These are phyloP conservation scores for Perizoma flavofasciatum DNA, from an alignment of 2,888 invertebrate genomes.

Conservation along the genomic window DNA sequence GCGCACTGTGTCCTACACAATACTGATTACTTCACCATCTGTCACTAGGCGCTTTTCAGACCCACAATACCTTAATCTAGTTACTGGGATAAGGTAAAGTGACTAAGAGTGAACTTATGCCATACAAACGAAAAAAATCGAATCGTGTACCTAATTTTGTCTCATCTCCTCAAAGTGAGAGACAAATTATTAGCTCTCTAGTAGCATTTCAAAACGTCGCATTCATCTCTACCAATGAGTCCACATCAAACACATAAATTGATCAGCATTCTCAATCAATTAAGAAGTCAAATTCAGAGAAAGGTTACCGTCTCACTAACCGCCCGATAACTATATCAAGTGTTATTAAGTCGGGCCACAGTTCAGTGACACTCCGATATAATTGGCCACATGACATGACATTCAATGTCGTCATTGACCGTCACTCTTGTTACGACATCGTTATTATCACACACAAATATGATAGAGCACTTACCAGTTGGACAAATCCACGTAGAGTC, in stretches of 20 bases:
- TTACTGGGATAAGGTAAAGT: too few species aligned
- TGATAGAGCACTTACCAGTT: neutral
- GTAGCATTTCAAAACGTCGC: too few species aligned
- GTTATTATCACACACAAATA: conserved; percentile 4
- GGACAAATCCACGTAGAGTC: neutral
- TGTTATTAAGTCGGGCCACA: conserved; percentile 61
- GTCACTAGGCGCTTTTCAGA: too few species aligned
- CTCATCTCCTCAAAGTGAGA: too few species aligned
- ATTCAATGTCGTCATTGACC: conserved; percentile 55
- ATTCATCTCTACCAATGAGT: too few species aligned
- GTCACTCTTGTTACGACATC: conserved; percentile 39
- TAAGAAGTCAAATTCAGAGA: conserved; percentile 19
- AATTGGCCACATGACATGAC: conserved; percentile 57
- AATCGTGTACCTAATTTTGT: too few species aligned
- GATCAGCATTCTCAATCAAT: conserved; percentile 18
- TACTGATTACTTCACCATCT: too few species aligned
- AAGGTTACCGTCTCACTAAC: conserved; percentile 19
- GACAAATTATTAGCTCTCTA: too few species aligned
- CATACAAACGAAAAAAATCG: too few species aligned
- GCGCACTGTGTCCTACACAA: too few species aligned
- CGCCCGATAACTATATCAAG: conserved; percentile 32
- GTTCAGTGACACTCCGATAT: conserved; percentile 72
- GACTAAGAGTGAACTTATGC: too few species aligned
- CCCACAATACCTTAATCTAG: too few species aligned
- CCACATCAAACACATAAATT: conserved; percentile 3